Conservation (phyloP, 2,113 vertebrate genomes). For the Vombatus ursinus region DNA sequence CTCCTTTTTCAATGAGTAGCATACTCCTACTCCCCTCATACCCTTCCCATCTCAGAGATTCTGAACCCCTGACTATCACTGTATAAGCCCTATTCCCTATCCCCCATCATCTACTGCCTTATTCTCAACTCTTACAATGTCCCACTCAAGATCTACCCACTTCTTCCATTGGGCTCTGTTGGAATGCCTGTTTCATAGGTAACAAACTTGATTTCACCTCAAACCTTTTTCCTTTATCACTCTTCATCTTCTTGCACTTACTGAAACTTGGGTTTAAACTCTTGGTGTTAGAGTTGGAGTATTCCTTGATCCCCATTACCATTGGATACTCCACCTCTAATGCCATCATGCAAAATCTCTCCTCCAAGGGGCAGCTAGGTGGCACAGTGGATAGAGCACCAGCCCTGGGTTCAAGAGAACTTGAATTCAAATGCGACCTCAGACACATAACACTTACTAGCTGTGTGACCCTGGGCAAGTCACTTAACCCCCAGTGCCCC, state of each 20-base stretch:
- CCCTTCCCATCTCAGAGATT: neutral
- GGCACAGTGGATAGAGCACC: too few relatives aligned
- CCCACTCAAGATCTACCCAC: neutral
- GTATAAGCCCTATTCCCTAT: neutral
- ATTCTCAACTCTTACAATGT: neutral
- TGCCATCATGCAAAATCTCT: neutral
- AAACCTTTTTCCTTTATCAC: neutral
- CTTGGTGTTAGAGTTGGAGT: neutral
- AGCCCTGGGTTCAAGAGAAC: too few relatives aligned
- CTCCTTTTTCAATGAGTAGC: neutral
- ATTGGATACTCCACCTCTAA: neutral
- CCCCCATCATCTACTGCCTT: neutral
- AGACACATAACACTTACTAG: too few relatives aligned
- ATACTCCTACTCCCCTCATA: neutral
- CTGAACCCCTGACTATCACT: neutral
- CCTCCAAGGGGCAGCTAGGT: neutral
- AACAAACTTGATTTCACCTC: neutral
- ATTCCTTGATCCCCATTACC: neutral
- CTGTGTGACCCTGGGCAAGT: too few relatives aligned
- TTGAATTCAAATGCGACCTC: too few relatives aligned
- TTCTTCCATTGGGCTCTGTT: neutral
- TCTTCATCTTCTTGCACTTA: neutral
- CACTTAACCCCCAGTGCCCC: too few relatives aligned
- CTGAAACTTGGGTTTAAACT: neutral
- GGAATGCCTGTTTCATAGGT: neutral